These are phyloP conservation scores for Pipistrellus nathusii DNA, from an alignment of 2,797 vertebrate genomes.

Conservation along the genomic window DNA sequence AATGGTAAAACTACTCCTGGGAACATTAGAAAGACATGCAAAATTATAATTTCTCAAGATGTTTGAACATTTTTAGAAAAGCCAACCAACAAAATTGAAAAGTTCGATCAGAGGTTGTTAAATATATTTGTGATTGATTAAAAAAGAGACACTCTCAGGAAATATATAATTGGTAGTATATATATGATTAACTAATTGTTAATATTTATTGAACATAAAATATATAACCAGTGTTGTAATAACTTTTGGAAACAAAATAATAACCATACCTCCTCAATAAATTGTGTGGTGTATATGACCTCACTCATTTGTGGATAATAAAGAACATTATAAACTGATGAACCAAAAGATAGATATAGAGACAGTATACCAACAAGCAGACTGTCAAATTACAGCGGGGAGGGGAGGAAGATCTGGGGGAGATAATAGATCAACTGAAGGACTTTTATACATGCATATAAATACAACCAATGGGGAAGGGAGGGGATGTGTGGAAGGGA, in stretches of 20 bases:
- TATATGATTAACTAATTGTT: neutral
- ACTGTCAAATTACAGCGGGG: too few relatives aligned
- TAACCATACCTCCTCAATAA: neutral
- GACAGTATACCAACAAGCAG: too few relatives aligned
- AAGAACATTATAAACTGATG: too few relatives aligned
- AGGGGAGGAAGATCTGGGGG: too few relatives aligned
- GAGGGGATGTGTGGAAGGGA: too few relatives aligned
- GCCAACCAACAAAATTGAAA: neutral
- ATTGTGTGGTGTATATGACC: neutral
- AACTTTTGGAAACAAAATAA: neutral
- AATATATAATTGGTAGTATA: neutral
- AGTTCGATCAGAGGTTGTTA: neutral
- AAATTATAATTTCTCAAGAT: conserved; percentile 6
- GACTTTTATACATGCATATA: too few relatives aligned
- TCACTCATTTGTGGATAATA: too few relatives aligned
- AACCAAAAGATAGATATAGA: too few relatives aligned
- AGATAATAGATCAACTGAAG: too few relatives aligned
- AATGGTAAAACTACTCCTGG: neutral
- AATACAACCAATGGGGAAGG: too few relatives aligned
- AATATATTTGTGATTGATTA: neutral
- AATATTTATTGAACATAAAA: conserved; percentile 7
- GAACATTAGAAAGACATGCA: neutral
- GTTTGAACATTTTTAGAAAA: neutral
- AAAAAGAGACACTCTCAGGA: neutral
- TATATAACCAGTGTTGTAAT: neutral